Base-by-base conservation (phyloP, 2,113 vertebrate species). In the Labrus mixtus region DNA sequence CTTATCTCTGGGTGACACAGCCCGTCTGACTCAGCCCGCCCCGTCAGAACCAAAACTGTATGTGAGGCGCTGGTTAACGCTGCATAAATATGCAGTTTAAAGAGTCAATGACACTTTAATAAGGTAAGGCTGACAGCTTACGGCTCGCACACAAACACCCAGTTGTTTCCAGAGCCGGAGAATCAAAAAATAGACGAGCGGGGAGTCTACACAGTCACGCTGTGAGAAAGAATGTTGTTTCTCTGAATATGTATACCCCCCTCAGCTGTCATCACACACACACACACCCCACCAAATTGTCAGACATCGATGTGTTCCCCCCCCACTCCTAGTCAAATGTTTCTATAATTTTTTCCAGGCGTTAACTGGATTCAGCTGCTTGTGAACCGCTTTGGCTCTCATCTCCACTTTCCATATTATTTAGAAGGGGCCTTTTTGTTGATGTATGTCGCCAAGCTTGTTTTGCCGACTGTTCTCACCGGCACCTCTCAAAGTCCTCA, bases 301-400 rank as follows among this genome's bases (percentile, higher is more conserved):
- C 87, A 87, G 78, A 86, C 86, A 63, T 51, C 55, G 64, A 65
- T 76, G 68, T 64, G 68, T 59, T 57, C 78, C 63, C 64, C 55
- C 58, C 60, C 22, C 53, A 3, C 70, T 33, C 61, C 63, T 36
- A 29, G 51, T 68, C 66, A 84, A 85, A 84, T 79, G 68, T 69
- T 85, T 85, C 58, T 71, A 51, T 85, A 95, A 94, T 91, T 89
- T 94, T 96, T 94, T 95, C 94, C 90, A 93, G 89, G 91, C 95
- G 89, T 84, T 92, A 90, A 91, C 89, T 87, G 73, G 85, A 91
- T 89, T 95, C 95, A 94, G 93, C 95, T 89, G 90, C 93, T 51
- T 68, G 76, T 87, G 87, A 91, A 75, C 88, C 66, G 83, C 93
- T 93, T 89, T 90, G 94, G 92, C 90, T 93, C 85, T 87, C 89